phyloP scores from a whole-genome alignment of 2,888 invertebrate species.

The Drosophila fungiperda region DNA sequence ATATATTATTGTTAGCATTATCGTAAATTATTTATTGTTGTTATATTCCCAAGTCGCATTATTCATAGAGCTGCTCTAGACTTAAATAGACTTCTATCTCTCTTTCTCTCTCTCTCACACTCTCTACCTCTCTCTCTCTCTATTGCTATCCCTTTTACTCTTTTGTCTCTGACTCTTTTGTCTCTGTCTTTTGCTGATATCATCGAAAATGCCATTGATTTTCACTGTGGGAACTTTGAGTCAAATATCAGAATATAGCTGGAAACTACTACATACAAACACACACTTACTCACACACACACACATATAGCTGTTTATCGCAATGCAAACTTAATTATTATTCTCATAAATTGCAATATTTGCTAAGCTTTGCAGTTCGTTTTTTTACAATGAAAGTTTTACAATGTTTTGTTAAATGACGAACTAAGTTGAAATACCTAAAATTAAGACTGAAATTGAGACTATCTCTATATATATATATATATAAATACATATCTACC shows the following conservation, averaged over 20 bases:
- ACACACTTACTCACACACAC: neutral
- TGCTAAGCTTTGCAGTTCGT: conserved; percentile 39
- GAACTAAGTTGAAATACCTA: conserved; percentile 50
- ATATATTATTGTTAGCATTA: conserved; percentile 4
- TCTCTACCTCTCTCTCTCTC: neutral
- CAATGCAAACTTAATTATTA: conserved; percentile 58
- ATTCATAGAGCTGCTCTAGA: neutral
- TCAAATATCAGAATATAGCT: conserved; percentile 20
- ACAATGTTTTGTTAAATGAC: conserved; percentile 26
- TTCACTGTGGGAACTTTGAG: conserved; percentile 43
- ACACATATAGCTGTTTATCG: conserved; percentile 48
- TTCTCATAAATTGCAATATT: conserved; percentile 30
- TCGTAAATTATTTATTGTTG: conserved; percentile 3
- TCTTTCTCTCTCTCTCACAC: neutral
- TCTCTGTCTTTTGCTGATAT: conserved; percentile 37
- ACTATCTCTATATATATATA: too few species aligned
- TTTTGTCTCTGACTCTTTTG: neutral
- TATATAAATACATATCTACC: too few species aligned
- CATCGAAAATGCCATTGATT: conserved; percentile 33
- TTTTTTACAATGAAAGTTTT: conserved; percentile 3
- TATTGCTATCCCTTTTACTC: neutral
- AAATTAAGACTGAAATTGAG: too few species aligned
- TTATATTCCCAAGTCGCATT: neutral
- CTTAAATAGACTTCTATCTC: conserved; percentile 3
- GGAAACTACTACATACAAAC: neutral